Evolutionary conservation across 2,888 invertebrate species (phyloP), one percentile per base, ranked within the genome.

Genomic region (Philhelius pedissequus): DNA sequence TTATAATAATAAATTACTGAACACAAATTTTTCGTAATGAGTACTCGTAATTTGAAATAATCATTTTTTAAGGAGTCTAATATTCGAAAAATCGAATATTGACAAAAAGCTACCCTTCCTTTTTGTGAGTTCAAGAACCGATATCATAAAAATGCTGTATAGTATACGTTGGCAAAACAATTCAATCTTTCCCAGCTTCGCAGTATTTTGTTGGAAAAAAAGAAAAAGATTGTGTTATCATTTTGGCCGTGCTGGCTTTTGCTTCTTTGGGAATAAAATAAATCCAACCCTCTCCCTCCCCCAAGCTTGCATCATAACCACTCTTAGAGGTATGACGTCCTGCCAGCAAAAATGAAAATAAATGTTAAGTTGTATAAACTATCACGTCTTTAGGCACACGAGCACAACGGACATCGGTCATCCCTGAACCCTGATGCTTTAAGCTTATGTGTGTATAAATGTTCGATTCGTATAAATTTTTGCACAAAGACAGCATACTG

Each of bases 281-380:
- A 74, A 66, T 43, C 38, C 35, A 38, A 6, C 30, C 60, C 66
- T 30, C 56, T 48, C 50, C 13, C 50, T 7, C 5, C 38, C 15
- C 11, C 9, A 27, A 4, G 4, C 4, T 60, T 40, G 18, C 27
- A 56, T 54, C 25, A 58, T 30, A 27, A 58, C 52, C 32, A 48
- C 70, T 70, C 9, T 22, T n/a, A 8, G 15, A 3, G 25, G 13
- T 35, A 43, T 64, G 35, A 40, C 58, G 30, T 84, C 83, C 79
- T 70, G 30, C 45, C 30, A 60, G 74, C 54, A 80, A 80, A 68
- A 56, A 76, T 71, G 80, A 27, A 76, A 84, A 84, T 84, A 84
- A 84, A 84, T 84, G 84, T 80, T 84, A 84, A 84, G 84, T 84
- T 84, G 84, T 84, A 80, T 80, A 75, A 84, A 84, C 84, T 80